Evolutionary conservation across 2,113 vertebrate species (phyloP).

Genomic region (Calcarius ornatus): DNA sequence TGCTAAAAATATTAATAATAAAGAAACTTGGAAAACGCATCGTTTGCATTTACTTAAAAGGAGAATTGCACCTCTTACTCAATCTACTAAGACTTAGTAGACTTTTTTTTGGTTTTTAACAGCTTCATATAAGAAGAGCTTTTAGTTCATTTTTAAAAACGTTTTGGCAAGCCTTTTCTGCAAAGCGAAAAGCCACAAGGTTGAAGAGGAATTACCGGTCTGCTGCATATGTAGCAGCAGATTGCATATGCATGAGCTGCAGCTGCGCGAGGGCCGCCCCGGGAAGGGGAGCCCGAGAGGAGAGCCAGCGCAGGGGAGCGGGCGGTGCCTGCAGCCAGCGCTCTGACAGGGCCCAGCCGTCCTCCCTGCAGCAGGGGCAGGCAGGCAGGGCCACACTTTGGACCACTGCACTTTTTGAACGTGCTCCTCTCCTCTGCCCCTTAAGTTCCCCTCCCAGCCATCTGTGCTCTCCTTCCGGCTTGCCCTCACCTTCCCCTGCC

Average conservation of each 20-base stretch:
- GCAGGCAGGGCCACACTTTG: accelerated
- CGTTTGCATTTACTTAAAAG: neutral
- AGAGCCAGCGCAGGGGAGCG: neutral
- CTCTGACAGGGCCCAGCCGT: neutral
- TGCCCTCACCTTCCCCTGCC: neutral
- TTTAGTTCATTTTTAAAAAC: neutral
- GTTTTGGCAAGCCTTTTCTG: neutral
- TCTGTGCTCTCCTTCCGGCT: neutral
- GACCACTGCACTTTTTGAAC: neutral
- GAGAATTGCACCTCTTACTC: neutral
- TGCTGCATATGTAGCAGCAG: slow-evolving; percentile 5
- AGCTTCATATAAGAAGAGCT: neutral
- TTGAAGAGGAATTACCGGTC: slow-evolving; percentile 6
- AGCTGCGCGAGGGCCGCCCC: neutral
- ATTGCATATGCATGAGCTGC: slow-evolving; percentile 25
- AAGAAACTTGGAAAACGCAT: neutral
- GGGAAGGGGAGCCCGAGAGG: neutral
- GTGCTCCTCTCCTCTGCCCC: neutral
- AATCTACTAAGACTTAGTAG: neutral
- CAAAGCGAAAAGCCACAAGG: neutral
- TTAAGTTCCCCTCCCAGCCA: neutral
- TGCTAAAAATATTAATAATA: neutral
- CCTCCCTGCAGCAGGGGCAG: neutral
- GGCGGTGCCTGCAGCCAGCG: neutral
- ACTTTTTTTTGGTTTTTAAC: neutral